Evolutionary conservation across 2,888 invertebrate species (phyloP).

Genomic region (Rotaria magnacalcarata): DNA sequence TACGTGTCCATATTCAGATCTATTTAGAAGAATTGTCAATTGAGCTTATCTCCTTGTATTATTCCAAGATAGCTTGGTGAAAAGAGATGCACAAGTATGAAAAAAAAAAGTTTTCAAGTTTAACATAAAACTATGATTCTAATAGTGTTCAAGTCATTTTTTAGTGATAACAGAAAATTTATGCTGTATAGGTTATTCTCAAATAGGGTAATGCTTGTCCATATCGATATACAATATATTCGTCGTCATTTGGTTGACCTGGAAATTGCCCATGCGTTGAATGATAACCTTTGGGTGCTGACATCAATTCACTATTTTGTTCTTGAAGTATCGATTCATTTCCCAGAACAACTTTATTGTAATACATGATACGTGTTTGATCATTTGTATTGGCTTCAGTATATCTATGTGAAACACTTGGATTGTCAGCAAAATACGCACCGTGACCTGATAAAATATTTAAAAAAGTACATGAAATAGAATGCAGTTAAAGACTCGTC

Average conservation of each 20-base stretch:
- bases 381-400: background rate
- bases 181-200: background rate
- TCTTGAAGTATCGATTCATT: background rate
- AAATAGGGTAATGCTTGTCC: background rate
- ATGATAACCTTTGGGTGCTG: background rate
- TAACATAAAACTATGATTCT: too few relatives aligned
- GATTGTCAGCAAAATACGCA: background rate
- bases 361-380: background rate
- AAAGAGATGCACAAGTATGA: too few relatives aligned
- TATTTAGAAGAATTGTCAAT: too few relatives aligned
- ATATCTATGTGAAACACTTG: background rate
- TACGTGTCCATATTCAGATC: too few relatives aligned
- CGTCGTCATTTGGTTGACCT: background rate
- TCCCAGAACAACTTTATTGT: background rate
- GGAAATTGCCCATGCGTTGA: background rate
- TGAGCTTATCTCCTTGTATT: too few relatives aligned
- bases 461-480: background rate
- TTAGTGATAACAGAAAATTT: background rate
- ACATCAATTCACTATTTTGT: background rate
- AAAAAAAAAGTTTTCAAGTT: too few relatives aligned
- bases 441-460: background rate
- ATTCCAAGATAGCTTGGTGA: too few relatives aligned
- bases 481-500: background rate
- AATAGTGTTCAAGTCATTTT: too few relatives aligned
- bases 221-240: background rate